Conservation (phyloP, 2,888 invertebrate genomes). For the Maniola hyperantus region DNA sequence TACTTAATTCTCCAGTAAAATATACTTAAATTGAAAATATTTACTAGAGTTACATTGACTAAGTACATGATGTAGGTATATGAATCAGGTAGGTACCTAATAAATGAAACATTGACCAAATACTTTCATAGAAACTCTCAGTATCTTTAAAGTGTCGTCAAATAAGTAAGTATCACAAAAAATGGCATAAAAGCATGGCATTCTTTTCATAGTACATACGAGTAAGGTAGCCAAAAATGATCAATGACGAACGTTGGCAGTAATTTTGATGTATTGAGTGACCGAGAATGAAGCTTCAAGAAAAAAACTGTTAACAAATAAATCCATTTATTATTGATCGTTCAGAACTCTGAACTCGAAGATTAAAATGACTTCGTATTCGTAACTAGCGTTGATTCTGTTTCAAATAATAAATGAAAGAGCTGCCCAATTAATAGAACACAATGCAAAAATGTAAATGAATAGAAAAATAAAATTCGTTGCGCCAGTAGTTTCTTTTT, state of each 20-base stretch:
- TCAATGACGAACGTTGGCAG: background rate
- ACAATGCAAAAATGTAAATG: conserved; percentile 57
- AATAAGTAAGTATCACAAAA: too few relatives aligned
- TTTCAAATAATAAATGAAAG: conserved; percentile 41
- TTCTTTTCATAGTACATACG: too few relatives aligned
- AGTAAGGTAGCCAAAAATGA: too few relatives aligned
- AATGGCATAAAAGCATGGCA: too few relatives aligned
- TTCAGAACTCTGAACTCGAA: background rate
- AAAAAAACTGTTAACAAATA: background rate
- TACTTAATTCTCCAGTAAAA: too few relatives aligned
- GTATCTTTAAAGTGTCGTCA: too few relatives aligned
- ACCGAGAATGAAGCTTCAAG: background rate
- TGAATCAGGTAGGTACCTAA: too few relatives aligned
- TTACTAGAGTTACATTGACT: too few relatives aligned
- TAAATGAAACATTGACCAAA: too few relatives aligned
- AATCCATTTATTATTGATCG: background rate
- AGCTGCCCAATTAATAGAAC: conserved; percentile 59
- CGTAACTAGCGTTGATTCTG: conserved; percentile 10
- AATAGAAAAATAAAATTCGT: conserved; percentile 62
- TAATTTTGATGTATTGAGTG: background rate
- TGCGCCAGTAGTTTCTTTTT: conserved; percentile 62
- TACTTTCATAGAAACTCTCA: too few relatives aligned
- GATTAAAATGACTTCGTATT: conserved; percentile 12
- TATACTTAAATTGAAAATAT: too few relatives aligned
- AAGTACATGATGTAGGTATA: too few relatives aligned